Conservation (phyloP, 2,113 vertebrate genomes). For the Oostethus manadensis region DNA sequence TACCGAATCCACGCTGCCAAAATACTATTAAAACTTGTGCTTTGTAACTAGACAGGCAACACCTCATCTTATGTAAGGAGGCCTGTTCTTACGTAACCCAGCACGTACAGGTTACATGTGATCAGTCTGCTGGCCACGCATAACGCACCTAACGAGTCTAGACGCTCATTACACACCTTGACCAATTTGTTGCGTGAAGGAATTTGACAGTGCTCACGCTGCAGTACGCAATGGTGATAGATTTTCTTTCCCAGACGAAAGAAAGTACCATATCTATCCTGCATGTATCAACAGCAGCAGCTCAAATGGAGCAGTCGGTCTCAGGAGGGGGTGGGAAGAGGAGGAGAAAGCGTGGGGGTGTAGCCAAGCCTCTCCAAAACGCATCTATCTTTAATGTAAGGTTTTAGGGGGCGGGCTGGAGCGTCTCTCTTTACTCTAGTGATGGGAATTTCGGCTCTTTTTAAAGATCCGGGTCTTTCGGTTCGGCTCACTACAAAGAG, state of each 20-base stretch:
- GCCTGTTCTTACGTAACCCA: background rate
- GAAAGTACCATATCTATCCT: background rate
- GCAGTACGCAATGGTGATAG: background rate
- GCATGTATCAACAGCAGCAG: slow-evolving; percentile 2
- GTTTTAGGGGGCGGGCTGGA: slow-evolving; percentile 19
- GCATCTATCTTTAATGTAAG: slow-evolving; percentile 6
- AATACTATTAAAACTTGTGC: too few species aligned
- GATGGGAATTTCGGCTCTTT: too few species aligned
- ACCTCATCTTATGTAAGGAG: background rate
- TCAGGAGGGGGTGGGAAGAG: slow-evolving; percentile 1
- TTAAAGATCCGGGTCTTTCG: too few species aligned
- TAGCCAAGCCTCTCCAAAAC: slow-evolving; percentile 17
- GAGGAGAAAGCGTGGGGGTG: slow-evolving; percentile 35
- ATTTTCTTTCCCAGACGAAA: too few species aligned
- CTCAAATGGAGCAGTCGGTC: background rate
- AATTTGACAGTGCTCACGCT: background rate
- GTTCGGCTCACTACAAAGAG: too few species aligned
- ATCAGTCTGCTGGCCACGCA: background rate
- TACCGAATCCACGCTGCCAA: too few species aligned
- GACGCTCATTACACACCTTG: background rate
- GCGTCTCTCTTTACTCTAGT: background rate
- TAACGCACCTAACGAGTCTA: too few species aligned
- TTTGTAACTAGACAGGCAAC: background rate
- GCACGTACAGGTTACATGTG: background rate
- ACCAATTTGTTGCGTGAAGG: background rate